Percentiles rank a stretch among this genome's conserved stretches.
These are phyloP conservation scores for Tragulus kanchil DNA, from an alignment of 2,113 vertebrate genomes.

Conservation along the genomic window DNA sequence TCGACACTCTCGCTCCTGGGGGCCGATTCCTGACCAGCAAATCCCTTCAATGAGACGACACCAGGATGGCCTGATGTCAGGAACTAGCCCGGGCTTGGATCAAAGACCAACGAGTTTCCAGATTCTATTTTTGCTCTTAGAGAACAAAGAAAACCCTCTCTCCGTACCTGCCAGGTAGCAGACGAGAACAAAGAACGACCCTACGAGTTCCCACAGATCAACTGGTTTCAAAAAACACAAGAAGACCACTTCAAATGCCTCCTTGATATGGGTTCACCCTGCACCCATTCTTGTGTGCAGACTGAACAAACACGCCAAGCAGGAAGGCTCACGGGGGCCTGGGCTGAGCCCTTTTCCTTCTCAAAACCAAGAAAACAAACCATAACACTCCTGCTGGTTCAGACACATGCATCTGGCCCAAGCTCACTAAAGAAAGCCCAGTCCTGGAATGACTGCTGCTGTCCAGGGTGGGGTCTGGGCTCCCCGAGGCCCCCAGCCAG, in stretches of 20 bases:
- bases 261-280: neutral
- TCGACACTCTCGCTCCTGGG: neutral
- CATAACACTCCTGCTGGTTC: neutral
- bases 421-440: neutral
- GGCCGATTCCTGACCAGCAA: neutral
- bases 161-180: neutral
- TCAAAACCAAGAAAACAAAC: neutral
- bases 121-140: neutral
- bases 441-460: neutral
- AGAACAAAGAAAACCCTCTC: neutral
- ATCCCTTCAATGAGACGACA: neutral
- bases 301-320: neutral
- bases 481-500: rapidly evolving
- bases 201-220: neutral
- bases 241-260: neutral
- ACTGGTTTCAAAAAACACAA: neutral
- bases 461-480: neutral
- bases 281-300: neutral
- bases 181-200: neutral
- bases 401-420: neutral
- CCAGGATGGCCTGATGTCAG: neutral
- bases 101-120: neutral
- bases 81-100: neutral
- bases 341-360: neutral
- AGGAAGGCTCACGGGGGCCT: neutral